These are phyloP conservation scores for Ptychobarbus kaznakovi DNA, from an alignment of 2,797 vertebrate species.

Conservation along the genomic window DNA sequence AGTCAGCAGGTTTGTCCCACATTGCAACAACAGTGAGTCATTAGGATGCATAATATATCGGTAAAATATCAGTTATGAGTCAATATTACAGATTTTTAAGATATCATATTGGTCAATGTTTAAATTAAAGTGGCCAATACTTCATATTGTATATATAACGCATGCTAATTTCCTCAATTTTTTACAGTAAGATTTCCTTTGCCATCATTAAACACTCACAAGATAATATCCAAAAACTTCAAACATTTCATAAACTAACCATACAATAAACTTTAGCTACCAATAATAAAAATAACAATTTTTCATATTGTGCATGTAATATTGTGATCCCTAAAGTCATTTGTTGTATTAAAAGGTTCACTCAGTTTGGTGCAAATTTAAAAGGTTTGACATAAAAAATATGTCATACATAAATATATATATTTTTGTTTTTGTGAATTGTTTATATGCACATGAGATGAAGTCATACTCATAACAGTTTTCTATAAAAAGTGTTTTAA, in stretches of 20 bases:
- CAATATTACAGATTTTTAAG: background rate
- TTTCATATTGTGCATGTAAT: too few relatives aligned
- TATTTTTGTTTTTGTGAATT: background rate
- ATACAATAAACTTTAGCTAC: too few relatives aligned
- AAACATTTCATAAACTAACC: background rate
- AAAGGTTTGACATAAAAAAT: too few relatives aligned
- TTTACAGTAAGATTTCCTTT: background rate
- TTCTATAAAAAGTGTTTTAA: background rate
- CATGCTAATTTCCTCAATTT: background rate
- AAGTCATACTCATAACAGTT: background rate
- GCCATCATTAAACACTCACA: background rate
- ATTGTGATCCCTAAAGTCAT: too few relatives aligned
- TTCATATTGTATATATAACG: background rate
- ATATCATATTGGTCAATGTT: background rate
- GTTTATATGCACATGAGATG: background rate
- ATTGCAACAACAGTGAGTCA: conserved; percentile 2
- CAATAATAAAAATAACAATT: too few relatives aligned
- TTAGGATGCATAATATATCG: background rate
- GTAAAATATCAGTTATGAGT: background rate
- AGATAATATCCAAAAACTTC: background rate
- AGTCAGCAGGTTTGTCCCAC: conserved; percentile 11
- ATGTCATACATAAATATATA: too few relatives aligned
- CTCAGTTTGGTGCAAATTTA: too few relatives aligned
- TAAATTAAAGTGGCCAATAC: too few relatives aligned
- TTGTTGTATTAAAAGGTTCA: too few relatives aligned